A percentile compares a stretch with the other conserved stretches of the same genome.
Evolutionary conservation across 2,113 vertebrate species (phyloP).

Genomic region (Carollia perspicillata): DNA sequence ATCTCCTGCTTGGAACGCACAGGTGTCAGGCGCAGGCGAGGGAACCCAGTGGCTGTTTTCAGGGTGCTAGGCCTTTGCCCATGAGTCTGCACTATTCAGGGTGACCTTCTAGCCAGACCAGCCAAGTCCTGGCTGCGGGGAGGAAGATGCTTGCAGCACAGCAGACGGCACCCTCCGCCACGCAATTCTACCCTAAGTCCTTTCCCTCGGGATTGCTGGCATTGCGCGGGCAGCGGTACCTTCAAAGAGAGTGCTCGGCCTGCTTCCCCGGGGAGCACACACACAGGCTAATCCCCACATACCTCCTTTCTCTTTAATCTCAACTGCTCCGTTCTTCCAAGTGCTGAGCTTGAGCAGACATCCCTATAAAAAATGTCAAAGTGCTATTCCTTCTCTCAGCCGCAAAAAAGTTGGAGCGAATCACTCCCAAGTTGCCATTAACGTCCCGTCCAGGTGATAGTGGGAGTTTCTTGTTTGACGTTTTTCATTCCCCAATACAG

Average conservation of each 20-base stretch:
- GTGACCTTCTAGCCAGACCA: neutral
- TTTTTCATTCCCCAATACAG: constrained; percentile 44
- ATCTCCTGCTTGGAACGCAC: neutral
- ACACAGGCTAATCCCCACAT: constrained; percentile 58
- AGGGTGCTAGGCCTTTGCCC: neutral
- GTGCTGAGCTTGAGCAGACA: neutral
- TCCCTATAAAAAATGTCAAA: constrained; percentile 58
- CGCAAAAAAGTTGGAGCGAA: constrained; percentile 50
- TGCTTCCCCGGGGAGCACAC: constrained; percentile 45
- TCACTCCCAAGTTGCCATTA: constrained; percentile 73
- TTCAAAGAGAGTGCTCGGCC: constrained; percentile 32
- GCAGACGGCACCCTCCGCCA: neutral
- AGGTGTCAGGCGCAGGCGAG: fast-evolving
- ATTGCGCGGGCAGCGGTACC: neutral
- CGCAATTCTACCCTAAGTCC: neutral
- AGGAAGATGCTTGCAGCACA: neutral
- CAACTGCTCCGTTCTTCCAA: neutral
- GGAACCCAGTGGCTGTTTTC: neutral
- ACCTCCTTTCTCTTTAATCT: constrained; percentile 27
- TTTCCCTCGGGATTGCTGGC: constrained; percentile 42
- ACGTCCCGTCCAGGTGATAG: constrained; percentile 75
- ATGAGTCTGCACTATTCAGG: neutral
- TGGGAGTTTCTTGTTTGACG: constrained; percentile 76
- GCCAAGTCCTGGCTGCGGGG: neutral
- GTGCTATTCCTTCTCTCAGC: neutral